Conservation (phyloP, 2,113 vertebrate species). For the Dermatemys mawii region DNA sequence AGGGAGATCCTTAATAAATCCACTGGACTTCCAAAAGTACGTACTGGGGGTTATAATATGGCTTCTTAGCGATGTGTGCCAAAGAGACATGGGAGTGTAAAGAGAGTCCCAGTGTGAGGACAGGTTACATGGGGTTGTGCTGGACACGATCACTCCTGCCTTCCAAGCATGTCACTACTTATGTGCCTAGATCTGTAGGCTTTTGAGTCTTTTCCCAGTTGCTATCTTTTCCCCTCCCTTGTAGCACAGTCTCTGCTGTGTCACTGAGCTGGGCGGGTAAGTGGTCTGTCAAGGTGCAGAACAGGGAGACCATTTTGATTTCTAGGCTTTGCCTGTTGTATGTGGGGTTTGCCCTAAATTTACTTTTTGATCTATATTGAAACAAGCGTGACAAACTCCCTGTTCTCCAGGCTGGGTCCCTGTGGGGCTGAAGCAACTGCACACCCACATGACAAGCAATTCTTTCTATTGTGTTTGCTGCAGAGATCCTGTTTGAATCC, state of each 20-base stretch:
- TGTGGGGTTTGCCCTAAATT: not conserved
- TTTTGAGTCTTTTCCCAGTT: not conserved
- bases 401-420: rapidly evolving
- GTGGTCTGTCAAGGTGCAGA: not conserved
- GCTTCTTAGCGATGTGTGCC: not conserved
- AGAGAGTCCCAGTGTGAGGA: not conserved
- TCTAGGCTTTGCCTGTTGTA: not conserved
- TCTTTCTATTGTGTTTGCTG: not conserved
- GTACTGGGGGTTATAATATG: not conserved
- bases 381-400: rapidly evolving
- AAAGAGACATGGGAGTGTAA: not conserved
- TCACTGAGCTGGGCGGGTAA: not conserved
- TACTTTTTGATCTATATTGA: not conserved
- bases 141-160: not conserved
- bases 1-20: not conserved
- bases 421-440: not conserved
- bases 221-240: not conserved
- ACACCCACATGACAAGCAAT: not conserved
- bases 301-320: rapidly evolving
- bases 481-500: not conserved
- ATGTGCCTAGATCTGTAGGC: not conserved
- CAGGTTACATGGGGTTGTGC: not conserved
- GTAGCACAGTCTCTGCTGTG: not conserved
- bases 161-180: no score
- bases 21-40: not conserved